A percentile compares a stretch with the other conserved stretches of the same genome.
These are phyloP conservation scores for Pentamera pediparva DNA, from an alignment of 53 echinoderm and acorn worm species.

Conservation along the genomic window DNA sequence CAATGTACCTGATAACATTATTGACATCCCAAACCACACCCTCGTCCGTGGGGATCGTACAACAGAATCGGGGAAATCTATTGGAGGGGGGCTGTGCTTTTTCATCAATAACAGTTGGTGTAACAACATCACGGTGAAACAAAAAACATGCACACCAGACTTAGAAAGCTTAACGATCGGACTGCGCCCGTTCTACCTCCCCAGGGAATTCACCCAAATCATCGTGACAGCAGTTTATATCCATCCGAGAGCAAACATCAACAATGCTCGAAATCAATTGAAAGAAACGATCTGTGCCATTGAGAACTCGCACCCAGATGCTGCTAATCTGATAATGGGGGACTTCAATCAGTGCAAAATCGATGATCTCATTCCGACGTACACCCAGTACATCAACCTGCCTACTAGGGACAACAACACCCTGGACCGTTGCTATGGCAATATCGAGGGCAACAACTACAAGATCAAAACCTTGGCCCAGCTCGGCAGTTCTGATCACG, in stretches of 20 bases:
- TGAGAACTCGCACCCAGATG: conserved; percentile 15
- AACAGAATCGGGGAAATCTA: not conserved
- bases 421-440: not conserved
- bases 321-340: conserved; percentile 13
- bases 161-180: not conserved
- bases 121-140: not conserved
- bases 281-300: not conserved
- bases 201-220: not conserved
- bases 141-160: not conserved
- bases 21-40: not conserved
- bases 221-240: not conserved
- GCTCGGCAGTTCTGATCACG: conserved; percentile 12
- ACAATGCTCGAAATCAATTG: not conserved
- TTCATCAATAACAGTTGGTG: not conserved
- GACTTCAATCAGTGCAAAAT: conserved; percentile 16
- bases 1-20: not conserved
- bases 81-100: not conserved
- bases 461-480: not conserved
- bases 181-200: not conserved
- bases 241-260: not conserved
- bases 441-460: not conserved
- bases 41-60: not conserved
- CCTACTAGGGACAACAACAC: not conserved
- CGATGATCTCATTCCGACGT: not conserved
- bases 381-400: not conserved